Conservation (phyloP, 2,113 vertebrate species). For the Pygoscelis antarcticus region DNA sequence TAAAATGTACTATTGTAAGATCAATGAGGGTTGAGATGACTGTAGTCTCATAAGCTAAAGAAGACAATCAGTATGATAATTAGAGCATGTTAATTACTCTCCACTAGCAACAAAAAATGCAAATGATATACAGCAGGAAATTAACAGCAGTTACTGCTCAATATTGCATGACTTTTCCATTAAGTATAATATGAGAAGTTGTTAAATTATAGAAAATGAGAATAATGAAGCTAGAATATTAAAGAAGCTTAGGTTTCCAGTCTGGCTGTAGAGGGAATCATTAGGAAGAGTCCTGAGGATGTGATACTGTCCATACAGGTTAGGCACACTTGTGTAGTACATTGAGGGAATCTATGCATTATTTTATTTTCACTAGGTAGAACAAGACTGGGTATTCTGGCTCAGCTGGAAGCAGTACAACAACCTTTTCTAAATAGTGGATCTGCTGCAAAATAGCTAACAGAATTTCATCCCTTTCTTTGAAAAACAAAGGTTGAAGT, state of each 20-base stretch:
- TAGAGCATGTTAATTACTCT: slow-evolving; percentile 82
- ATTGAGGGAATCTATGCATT: neutral
- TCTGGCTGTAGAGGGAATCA: slow-evolving; percentile 28
- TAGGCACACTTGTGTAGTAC: neutral
- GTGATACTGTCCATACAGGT: neutral
- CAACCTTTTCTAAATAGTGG: slow-evolving; percentile 31
- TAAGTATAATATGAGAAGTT: slow-evolving; percentile 82
- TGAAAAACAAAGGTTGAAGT: neutral
- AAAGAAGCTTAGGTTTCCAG: slow-evolving; percentile 64
- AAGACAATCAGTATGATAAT: slow-evolving; percentile 80
- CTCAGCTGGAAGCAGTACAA: slow-evolving; percentile 1
- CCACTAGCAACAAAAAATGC: slow-evolving; percentile 76
- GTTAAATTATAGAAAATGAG: slow-evolving; percentile 84
- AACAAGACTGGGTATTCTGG: slow-evolving; percentile 1
- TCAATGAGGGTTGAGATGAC: slow-evolving; percentile 65
- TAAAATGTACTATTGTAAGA: slow-evolving; percentile 73
- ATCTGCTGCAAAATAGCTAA: slow-evolving; percentile 23
- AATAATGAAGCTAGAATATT: slow-evolving; percentile 78
- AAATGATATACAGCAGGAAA: slow-evolving; percentile 84
- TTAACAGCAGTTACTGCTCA: slow-evolving; percentile 85
- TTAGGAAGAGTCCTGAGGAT: slow-evolving; percentile 47
- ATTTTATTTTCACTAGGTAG: slow-evolving; percentile 51
- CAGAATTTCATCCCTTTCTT: neutral
- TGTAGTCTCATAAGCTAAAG: slow-evolving; percentile 74
- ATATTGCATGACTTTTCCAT: slow-evolving; percentile 87